Evolutionary conservation across 2,888 invertebrate genomes (phyloP).

Genomic region (Torymus tubicola): DNA sequence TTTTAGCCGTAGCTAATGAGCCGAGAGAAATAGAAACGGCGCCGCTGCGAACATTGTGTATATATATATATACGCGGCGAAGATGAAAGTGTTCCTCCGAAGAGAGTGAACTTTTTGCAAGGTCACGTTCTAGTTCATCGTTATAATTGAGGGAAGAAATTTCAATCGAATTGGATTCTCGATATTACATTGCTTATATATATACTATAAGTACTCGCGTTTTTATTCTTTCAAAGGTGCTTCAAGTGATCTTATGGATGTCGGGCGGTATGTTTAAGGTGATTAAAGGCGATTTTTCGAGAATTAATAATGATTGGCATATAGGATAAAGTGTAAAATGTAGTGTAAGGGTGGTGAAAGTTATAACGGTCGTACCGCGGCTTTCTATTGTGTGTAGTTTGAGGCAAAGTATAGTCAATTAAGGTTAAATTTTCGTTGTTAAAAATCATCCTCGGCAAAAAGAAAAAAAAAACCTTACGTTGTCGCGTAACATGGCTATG

Average conservation of each 20-base stretch:
- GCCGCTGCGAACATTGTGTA: not conserved
- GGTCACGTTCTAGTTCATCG: constrained; percentile 51
- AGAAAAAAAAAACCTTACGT: too few relatives aligned
- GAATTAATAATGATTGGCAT: too few relatives aligned
- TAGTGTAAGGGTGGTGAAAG: constrained; percentile 35
- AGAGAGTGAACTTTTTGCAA: constrained; percentile 49
- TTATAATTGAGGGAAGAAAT: not conserved
- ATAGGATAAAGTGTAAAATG: not conserved
- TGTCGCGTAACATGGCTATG: too few relatives aligned
- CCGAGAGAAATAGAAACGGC: constrained; percentile 38
- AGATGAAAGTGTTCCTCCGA: constrained; percentile 40
- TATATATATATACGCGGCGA: constrained; percentile 12
- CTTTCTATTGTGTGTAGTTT: not conserved
- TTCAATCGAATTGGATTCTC: too few relatives aligned
- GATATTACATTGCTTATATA: too few relatives aligned
- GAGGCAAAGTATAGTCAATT: not conserved
- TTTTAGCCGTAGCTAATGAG: constrained; percentile 31
- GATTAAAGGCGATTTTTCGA: too few relatives aligned
- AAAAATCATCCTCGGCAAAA: too few relatives aligned
- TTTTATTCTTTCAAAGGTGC: too few relatives aligned
- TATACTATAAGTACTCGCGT: too few relatives aligned
- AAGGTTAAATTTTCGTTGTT: not conserved
- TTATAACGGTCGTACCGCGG: not conserved
- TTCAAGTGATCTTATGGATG: too few relatives aligned
- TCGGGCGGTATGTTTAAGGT: too few relatives aligned